Evolutionary conservation across 2,113 vertebrate species (phyloP).

Genomic region (Theropithecus gelada): DNA sequence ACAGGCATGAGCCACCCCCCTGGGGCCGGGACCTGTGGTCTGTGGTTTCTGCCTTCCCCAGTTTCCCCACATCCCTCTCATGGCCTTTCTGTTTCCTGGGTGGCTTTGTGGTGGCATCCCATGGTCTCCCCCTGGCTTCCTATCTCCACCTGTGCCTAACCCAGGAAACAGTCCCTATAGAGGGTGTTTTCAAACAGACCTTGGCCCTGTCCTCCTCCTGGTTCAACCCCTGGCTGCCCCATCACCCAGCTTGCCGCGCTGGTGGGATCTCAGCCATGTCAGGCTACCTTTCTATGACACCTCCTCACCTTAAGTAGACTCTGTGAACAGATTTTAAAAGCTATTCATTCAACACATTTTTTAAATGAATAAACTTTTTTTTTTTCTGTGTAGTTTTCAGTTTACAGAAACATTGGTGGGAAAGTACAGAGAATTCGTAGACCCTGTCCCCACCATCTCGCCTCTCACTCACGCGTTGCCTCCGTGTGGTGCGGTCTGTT

Average conservation of each 20-base stretch:
- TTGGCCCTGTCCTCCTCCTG: accelerated
- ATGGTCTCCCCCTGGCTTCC: neutral
- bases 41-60: neutral
- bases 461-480: accelerated
- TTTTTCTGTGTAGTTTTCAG: neutral
- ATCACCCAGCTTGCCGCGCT: accelerated
- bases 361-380: neutral
- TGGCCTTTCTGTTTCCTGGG: neutral
- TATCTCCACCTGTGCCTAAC: neutral
- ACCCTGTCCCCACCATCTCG: accelerated
- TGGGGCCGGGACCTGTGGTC: too few species aligned
- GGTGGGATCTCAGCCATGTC: neutral
- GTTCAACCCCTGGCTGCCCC: too few species aligned
- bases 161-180: neutral
- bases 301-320: neutral
- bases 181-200: too few species aligned
- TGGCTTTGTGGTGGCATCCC: accelerated
- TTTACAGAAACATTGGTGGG: neutral
- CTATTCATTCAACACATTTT: neutral
- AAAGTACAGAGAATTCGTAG: accelerated
- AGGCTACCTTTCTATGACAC: neutral
- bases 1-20: too few species aligned
- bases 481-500: accelerated
- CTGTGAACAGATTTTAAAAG: too few species aligned
- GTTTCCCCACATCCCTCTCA: accelerated